Evolutionary conservation across 2,113 vertebrate species (phyloP), one percentile per base, ranked within the genome.

Genomic region (Passer montanus): DNA sequence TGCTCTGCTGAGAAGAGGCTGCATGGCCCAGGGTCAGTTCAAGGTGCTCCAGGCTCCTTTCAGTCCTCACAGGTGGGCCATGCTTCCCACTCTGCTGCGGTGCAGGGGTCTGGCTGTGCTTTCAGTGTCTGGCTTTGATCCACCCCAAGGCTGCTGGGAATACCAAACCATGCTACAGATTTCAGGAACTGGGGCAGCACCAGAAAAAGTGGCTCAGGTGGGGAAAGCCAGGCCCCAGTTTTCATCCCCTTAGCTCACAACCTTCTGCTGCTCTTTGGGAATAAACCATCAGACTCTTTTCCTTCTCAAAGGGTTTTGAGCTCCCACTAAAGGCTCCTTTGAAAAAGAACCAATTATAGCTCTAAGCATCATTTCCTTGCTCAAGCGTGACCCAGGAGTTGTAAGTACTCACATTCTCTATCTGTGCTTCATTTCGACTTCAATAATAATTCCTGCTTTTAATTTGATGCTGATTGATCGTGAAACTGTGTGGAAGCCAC

Each of bases 391-490:
- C 94, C 94, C 85, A 95, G 93, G 92, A 94, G 44, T 74, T 95
- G 8, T 96, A 90, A 96, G 76, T 64, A 72, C 90, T 94, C 89
- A 63, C 80, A 90, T 93, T 94, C 90, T 84, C 64, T 96, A 87
- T 96, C 73, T 96, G 93, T 95, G 72, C 75, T 96, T 97, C 66
- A 95, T 96, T 97, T 97, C 94, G 88, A 49, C 84, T 91, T 96
- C 81, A 94, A n/a, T 95, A 93, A 66, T 95, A 94, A 96, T 60
- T 88, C 78, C 93, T 97, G 93, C 73, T 97, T 97, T 96, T 97
- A 94, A 95, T 88, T 97, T 97, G 91, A 95, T 95, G 82, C 64
- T 92, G 97, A 97, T 86, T 89, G 95, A 97, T 94, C 0, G 0
- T 47, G 90, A 72, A 94, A 79, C 78, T 88, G 74, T 1, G 14